These are phyloP conservation scores for Jacana jacana DNA, from an alignment of 2,113 vertebrate genomes.

Conservation along the genomic window DNA sequence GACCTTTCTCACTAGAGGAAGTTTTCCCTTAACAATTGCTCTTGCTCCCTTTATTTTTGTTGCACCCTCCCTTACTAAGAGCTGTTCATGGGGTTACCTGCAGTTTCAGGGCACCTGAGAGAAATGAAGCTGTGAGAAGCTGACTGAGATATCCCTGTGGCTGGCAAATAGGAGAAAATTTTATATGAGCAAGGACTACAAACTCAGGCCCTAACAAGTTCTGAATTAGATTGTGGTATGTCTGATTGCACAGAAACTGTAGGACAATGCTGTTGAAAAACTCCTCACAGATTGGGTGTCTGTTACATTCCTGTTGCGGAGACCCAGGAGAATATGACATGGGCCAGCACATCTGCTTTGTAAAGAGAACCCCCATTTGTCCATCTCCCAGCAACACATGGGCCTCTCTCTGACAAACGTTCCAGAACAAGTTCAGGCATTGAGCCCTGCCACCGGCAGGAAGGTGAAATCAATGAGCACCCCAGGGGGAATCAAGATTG, in stretches of 20 bases:
- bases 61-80: not conserved
- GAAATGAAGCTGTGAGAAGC: not conserved
- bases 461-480: slow-evolving; percentile 42
- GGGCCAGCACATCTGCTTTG: not conserved
- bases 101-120: not conserved
- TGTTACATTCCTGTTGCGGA: not conserved
- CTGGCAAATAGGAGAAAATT: not conserved
- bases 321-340: not conserved
- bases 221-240: not conserved
- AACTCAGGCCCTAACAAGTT: not conserved
- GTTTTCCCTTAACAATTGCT: not conserved
- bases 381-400: not conserved
- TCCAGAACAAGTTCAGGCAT: slow-evolving; percentile 31
- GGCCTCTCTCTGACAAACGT: slow-evolving; percentile 11
- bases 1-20: not conserved
- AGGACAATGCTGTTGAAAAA: not conserved
- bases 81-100: not conserved
- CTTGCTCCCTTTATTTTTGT: not conserved
- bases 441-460: not conserved
- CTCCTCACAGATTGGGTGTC: not conserved
- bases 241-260: not conserved
- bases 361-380: not conserved
- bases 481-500: slow-evolving; percentile 22
- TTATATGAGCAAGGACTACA: not conserved
- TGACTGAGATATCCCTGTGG: not conserved